Conservation (phyloP, 2,113 vertebrate genomes). For the Rhodinocichla rosea region DNA sequence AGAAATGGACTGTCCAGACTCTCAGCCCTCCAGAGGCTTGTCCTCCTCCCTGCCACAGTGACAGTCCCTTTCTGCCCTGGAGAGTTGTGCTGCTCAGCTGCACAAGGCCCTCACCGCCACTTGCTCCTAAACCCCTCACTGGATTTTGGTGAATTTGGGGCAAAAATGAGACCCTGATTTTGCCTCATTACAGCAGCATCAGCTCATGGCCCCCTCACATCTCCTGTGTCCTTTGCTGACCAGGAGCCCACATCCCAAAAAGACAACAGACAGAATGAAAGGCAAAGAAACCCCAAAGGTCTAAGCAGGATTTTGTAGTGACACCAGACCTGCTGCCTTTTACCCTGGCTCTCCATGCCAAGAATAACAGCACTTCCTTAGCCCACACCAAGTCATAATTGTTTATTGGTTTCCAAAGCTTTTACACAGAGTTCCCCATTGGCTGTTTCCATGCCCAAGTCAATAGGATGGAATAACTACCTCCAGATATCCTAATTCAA, state of each 20-base stretch:
- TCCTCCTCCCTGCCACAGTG: not conserved
- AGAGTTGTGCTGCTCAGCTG: not conserved
- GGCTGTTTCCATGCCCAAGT: not conserved
- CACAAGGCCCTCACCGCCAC: not conserved
- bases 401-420: not conserved
- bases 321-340: not conserved
- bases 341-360: not conserved
- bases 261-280: not conserved
- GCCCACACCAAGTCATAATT: accelerated
- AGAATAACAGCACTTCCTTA: not conserved
- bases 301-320: not conserved
- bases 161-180: not conserved
- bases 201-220: not conserved
- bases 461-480: not conserved
- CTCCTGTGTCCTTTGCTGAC: accelerated
- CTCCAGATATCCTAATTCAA: not conserved
- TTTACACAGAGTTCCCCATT: not conserved
- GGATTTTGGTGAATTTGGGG: not conserved
- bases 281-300: not conserved
- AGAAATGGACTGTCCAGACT: not conserved
- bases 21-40: not conserved
- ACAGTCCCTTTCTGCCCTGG: not conserved
- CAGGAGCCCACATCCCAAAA: not conserved
- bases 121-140: not conserved
- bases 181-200: not conserved